These are phyloP conservation scores for Apis dorsata DNA, from an alignment of 1,140 invertebrate genomes.

Conservation along the genomic window DNA sequence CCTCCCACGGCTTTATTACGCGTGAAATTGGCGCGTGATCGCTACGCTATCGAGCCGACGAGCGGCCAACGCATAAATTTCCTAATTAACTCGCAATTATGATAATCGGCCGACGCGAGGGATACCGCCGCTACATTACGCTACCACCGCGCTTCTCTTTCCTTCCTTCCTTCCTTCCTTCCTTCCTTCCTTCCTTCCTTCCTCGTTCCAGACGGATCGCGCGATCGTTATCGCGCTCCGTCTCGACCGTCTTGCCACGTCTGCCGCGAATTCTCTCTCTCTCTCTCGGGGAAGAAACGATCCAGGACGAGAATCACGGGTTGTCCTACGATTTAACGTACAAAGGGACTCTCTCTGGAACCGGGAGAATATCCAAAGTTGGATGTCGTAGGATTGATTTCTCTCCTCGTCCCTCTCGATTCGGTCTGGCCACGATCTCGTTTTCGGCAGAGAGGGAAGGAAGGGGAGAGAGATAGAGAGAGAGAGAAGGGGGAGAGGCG, in stretches of 20 bases:
- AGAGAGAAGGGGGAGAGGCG: conserved; percentile 44
- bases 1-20: conserved; percentile 33
- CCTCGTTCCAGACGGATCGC: conserved; percentile 32
- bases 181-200: neutral
- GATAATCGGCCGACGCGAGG: conserved; percentile 36
- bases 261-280: neutral
- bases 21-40: conserved; percentile 38
- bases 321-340: no score
- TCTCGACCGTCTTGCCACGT: conserved; percentile 4
- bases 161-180: no score
- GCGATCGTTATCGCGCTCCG: conserved; percentile 12
- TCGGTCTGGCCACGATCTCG: conserved; percentile 18
- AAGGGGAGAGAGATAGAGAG: conserved; percentile 47
- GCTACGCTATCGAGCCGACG: neutral
- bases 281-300: neutral
- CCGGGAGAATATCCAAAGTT: no score
- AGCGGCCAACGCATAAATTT: conserved; percentile 6
- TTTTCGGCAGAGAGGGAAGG: neutral
- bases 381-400: no score
- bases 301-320: no score
- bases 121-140: neutral
- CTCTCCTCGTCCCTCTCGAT: no score
- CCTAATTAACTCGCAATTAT: conserved; percentile 53
- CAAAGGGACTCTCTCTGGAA: neutral
- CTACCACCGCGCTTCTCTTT: neutral